Percentiles rank a stretch among this genome's conserved stretches.
Conservation (phyloP, 2,888 invertebrate species). For the Lasius fuliginosus region DNA sequence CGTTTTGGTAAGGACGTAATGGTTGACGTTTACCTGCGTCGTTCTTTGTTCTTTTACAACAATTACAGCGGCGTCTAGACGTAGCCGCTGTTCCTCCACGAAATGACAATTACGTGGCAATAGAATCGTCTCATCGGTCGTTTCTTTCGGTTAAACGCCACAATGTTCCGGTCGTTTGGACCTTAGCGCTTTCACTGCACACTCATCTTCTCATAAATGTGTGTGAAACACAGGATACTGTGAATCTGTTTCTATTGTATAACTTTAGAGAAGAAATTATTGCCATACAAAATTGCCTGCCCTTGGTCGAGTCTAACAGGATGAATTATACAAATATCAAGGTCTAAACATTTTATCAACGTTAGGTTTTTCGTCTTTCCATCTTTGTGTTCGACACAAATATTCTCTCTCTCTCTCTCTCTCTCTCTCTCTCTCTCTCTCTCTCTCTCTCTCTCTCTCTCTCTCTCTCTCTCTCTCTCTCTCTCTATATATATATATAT, state of each 20-base stretch:
- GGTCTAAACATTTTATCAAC: background rate
- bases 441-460: too few species aligned
- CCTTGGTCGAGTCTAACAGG: background rate
- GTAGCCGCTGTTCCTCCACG: conserved; percentile 70
- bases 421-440: too few species aligned
- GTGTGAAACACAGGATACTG: background rate
- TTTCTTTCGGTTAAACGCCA: conserved; percentile 61
- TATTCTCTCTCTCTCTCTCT: background rate
- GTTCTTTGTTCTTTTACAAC: conserved; percentile 74
- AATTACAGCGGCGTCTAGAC: conserved; percentile 83
- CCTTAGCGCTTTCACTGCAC: background rate
- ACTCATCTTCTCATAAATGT: conserved; percentile 6
- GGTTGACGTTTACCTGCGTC: conserved; percentile 68
- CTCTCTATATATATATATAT: too few species aligned
- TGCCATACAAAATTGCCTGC: background rate
- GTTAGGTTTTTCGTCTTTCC: background rate
- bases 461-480: too few species aligned
- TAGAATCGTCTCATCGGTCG: conserved; percentile 63
- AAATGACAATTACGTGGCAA: conserved; percentile 81
- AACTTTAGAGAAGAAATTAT: background rate
- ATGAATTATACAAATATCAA: background rate
- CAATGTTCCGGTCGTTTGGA: conserved; percentile 43
- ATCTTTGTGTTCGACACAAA: background rate
- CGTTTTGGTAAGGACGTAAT: conserved; percentile 53
- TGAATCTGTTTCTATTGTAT: background rate